Evolutionary conservation across 2,888 invertebrate species (phyloP).

Genomic region (Zaprionus lineosus): DNA sequence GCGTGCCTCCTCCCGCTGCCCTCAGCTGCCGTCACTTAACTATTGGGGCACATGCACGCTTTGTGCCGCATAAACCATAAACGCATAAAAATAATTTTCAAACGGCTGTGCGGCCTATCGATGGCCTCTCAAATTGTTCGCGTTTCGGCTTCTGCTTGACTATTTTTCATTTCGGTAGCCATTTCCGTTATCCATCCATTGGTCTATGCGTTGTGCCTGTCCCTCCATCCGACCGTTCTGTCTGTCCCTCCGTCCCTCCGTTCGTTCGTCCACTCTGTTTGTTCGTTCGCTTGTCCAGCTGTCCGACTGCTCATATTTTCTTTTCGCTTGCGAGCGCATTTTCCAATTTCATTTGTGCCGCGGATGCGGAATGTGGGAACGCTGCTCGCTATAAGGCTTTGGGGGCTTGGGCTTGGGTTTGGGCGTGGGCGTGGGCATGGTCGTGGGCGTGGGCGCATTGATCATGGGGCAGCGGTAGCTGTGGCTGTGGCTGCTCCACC

Average conservation of each 20-base stretch:
- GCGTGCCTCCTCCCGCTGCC: no score
- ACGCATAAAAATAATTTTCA: slow-evolving; percentile 70
- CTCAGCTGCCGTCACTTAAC: no score
- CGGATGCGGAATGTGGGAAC: slow-evolving; percentile 69
- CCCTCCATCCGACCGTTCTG: slow-evolving; percentile 28
- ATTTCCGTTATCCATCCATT: no score
- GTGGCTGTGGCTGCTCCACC: slow-evolving; percentile 19
- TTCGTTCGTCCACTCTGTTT: no score
- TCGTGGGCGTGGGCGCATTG: neutral
- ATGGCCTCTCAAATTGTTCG: slow-evolving; percentile 69
- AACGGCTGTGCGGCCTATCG: slow-evolving; percentile 59
- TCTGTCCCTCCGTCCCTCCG: neutral
- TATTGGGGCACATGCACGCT: slow-evolving; percentile 57
- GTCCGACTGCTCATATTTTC: slow-evolving; percentile 63
- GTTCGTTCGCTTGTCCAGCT: slow-evolving; percentile 2
- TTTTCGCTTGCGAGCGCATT: slow-evolving; percentile 74
- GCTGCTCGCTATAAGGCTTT: slow-evolving; percentile 33
- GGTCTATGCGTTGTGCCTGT: no score
- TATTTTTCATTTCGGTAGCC: slow-evolving; percentile 71
- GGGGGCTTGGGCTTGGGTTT: no score
- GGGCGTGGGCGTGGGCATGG: slow-evolving; percentile 29
- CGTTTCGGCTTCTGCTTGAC: slow-evolving; percentile 60
- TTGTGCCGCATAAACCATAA: slow-evolving; percentile 63
- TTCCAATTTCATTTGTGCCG: slow-evolving; percentile 77
- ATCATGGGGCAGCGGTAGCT: slow-evolving; percentile 5